Evolutionary conservation across 2,797 vertebrate species (phyloP).

Genomic region (Leucoraja ocellata): DNA sequence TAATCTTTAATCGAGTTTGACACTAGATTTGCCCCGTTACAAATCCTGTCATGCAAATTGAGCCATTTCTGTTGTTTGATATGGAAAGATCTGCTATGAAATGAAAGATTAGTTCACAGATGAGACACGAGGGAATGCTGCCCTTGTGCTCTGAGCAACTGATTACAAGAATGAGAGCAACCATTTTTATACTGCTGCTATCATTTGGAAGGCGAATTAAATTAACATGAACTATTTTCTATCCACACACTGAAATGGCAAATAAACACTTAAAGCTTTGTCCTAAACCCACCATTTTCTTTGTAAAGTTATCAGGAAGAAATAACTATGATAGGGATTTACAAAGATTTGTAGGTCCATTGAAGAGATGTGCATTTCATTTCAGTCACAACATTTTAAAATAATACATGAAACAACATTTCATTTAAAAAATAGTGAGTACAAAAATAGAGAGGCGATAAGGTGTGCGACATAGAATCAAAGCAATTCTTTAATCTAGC

Average conservation of each 20-base stretch:
- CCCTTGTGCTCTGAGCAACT: conserved; percentile 78
- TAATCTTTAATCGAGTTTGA: conserved; percentile 99
- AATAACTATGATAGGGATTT: conserved; percentile 5
- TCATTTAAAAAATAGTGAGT: neutral
- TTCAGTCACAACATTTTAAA: neutral
- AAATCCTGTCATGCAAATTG: conserved; percentile 99
- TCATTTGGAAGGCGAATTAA: conserved; percentile 70
- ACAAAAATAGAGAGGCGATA: neutral
- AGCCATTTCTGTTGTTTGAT: conserved; percentile 98
- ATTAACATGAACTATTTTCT: conserved; percentile 68
- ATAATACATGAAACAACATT: conserved; percentile 8
- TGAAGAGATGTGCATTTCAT: neutral
- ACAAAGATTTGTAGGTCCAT: conserved; percentile 12
- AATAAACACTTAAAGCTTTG: conserved; percentile 21
- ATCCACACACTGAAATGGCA: conserved; percentile 28
- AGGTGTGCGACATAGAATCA: neutral
- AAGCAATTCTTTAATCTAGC: neutral
- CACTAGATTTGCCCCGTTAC: conserved; percentile 98
- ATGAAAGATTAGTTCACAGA: conserved; percentile 97
- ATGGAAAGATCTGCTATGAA: conserved; percentile 97
- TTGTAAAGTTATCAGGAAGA: conserved; percentile 27
- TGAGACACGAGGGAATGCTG: conserved; percentile 81
- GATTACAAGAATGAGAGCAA: conserved; percentile 90
- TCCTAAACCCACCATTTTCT: conserved; percentile 26
- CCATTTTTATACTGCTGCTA: conserved; percentile 67